Base-by-base conservation (phyloP, 2,888 invertebrate genomes). In the Oxytorus armatus region DNA sequence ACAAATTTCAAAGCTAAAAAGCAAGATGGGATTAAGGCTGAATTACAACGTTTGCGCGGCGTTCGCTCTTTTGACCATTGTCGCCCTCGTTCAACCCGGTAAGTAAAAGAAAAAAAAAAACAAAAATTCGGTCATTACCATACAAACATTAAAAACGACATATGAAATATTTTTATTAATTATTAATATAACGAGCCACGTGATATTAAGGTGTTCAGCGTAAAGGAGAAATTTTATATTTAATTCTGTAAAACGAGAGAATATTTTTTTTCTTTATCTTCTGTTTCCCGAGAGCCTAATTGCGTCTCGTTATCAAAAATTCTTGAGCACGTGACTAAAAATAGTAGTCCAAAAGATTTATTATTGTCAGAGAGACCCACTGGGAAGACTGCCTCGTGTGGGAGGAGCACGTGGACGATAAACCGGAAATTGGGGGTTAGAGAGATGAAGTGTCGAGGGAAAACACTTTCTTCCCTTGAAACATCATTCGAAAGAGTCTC, bases 21-120 rank as follows among this genome's bases (percentile, higher is more conserved):
- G 14, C 44, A 79, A 69, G 72, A 84, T 84, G 84, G 82, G 82
- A 76, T 82, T 82, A 63, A 82, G 53, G 65, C 63, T 80, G 59
- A 81, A 78, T 49, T 76, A 66, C 69, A 77, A 74, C 57, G 81
- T 44, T 44, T 70, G 81, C 81, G 69, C 44, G 79, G 77, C 82
- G 57, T 42, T 84, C 53, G 83, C 76, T 11, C 36, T 81, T 14
- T 36, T 83, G 47, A 42, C 81, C 3, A 61, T 84, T 44, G 82
- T 74, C 42, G 65, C 72, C 16, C 53, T 81, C 66, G 25, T 84
- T 18, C 83, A 84, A 57, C 61, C 84, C 69, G 81, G 84, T 84
- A 44, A 82, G 75, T 74, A 51, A 36, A 23, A 16, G 3, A 61
- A 16, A 18, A 18, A 18, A 16, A 47, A 47, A 18, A 18, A 18